Base-by-base conservation (phyloP, 2,797 vertebrate genomes). In the Hydrocynus forskahlii region DNA sequence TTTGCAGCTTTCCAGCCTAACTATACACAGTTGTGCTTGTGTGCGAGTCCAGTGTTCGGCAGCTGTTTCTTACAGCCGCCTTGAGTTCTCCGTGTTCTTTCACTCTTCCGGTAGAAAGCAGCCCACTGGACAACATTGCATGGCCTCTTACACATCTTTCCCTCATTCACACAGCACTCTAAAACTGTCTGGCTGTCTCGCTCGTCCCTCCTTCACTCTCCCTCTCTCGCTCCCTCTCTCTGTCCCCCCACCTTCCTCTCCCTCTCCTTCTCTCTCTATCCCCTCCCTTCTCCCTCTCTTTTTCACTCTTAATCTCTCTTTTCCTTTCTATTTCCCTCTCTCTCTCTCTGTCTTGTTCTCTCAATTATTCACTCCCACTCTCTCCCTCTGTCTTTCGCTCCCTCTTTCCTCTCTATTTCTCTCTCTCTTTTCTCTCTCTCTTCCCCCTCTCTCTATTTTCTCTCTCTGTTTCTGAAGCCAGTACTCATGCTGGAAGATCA, bases 1-100 rank as follows among this genome's bases (percentile, higher is more conserved):
- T 83, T 66, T 83, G 19, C 75, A 81, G 55, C 54, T 78, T 81
- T 83, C 40, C 63, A 62, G 43, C n/a, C 23, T 63, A 19, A 38
- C 69, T 21, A 52, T 52, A 7, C 16, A 48, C n/a, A 55, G 35
- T 57, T 57, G 25, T 45, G 16, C 50, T 4, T 69, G 17, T 52
- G 19, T 60, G 72, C 45, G 25, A 75, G 29, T 23, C 29, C 38
- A 66, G 48, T 55, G 72, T 13, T 29, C 23, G 6, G 7, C 67
- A 76, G 78, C 62, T 40, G 50, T 64, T 76, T 59, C 57, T 59
- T n/a, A 80, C 54, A 9, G 57, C 59, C 38, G 35, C 9, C 67
- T 72, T 16, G 5, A 43, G 35, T 5, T 74, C 70, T 73, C 70
- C 19, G 21, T 66, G 78, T 83, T 80, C 74, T 50, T 67, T 80